A percentile compares a stretch with the other conserved stretches of the same genome.
Evolutionary conservation across 1,140 invertebrate species (phyloP).

Genomic region (Zelostemma sp.): DNA sequence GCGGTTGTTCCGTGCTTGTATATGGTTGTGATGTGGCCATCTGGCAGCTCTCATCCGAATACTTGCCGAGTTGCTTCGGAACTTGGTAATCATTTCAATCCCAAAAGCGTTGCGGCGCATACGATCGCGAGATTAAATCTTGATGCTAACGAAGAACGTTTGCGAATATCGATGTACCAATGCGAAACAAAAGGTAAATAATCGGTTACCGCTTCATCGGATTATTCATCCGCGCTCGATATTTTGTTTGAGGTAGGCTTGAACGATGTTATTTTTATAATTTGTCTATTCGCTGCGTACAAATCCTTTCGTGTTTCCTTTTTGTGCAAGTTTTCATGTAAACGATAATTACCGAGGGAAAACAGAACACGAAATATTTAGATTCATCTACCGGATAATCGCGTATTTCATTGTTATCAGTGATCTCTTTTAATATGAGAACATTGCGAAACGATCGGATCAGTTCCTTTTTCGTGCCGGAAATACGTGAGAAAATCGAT

Average conservation of each 20-base stretch:
- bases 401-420: not conserved
- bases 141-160: slow-evolving; percentile 41
- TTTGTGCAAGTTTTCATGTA: slow-evolving; percentile 15
- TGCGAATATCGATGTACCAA: slow-evolving; percentile 5
- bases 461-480: not conserved
- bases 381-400: not conserved
- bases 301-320: no score
- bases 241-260: no score
- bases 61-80: slow-evolving; percentile 41
- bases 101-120: slow-evolving; percentile 48
- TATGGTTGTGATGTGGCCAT: slow-evolving; percentile 48
- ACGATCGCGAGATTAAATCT: slow-evolving; percentile 51
- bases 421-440: slow-evolving; percentile 5
- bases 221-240: no score
- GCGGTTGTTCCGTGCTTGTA: slow-evolving; percentile 48
- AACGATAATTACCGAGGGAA: slow-evolving; percentile 26
- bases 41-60: slow-evolving; percentile 50
- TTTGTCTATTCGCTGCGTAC: no score
- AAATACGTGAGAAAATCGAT: slow-evolving; percentile 2
- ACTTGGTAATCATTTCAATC: slow-evolving; percentile 47
- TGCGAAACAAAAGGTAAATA: not conserved
- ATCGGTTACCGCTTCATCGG: no score
- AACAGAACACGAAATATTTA: slow-evolving; percentile 12
- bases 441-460: not conserved
- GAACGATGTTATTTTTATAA: no score